Evolutionary conservation across 2,888 invertebrate genomes (phyloP).

Genomic region (Drosophila meridionalis): DNA sequence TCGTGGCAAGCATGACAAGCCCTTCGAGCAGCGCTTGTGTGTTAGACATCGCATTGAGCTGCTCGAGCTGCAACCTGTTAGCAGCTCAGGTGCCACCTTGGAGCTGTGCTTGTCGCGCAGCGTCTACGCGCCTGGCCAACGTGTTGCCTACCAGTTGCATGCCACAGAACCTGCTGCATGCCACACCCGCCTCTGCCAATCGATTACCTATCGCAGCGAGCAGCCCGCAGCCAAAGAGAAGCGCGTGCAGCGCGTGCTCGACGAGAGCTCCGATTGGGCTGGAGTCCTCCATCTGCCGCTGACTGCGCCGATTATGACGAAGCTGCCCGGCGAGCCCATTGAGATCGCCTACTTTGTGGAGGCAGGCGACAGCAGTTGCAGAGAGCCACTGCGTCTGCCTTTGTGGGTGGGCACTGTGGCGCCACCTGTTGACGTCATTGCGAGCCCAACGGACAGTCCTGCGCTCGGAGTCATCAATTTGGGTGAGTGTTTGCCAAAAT

Average conservation of each 20-base stretch:
- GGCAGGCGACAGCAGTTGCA: constrained; percentile 9
- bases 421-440: constrained; percentile 43
- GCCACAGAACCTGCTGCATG: constrained; percentile 3
- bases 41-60: constrained; percentile 63
- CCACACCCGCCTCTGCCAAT: constrained; percentile 59
- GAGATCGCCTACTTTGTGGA: constrained; percentile 58
- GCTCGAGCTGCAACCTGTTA: constrained; percentile 35
- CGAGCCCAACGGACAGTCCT: not conserved
- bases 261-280: constrained; percentile 25
- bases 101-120: constrained; percentile 53
- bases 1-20: constrained; percentile 52
- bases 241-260: constrained; percentile 41
- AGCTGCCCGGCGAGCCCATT: constrained; percentile 28
- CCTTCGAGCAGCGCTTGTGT: constrained; percentile 55
- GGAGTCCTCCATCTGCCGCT: constrained; percentile 61
- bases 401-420: constrained; percentile 61
- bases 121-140: constrained; percentile 71
- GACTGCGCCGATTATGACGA: constrained; percentile 57
- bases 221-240: constrained; percentile 50
- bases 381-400: constrained; percentile 37
- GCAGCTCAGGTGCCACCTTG: not conserved
- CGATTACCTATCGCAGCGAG: constrained; percentile 44
- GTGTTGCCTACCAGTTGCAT: constrained; percentile 47
- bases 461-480: constrained; percentile 52
- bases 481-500: constrained; percentile 43